Evolutionary conservation across 1,140 invertebrate genomes (phyloP), one percentile per base, ranked within the genome.

Genomic region (Acromyrmex echinatior): DNA sequence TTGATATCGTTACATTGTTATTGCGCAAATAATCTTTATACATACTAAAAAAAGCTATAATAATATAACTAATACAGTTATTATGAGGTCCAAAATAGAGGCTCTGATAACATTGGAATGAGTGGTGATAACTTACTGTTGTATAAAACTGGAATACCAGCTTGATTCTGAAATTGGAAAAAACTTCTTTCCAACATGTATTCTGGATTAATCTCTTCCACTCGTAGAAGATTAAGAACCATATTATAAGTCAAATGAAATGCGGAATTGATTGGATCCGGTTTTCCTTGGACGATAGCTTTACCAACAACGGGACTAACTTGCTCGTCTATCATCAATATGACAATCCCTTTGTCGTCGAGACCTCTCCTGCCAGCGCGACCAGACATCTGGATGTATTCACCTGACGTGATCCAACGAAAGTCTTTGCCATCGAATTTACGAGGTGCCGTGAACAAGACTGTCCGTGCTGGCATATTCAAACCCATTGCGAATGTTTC

Each of bases 171-270:
- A 93, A 99, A 99, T 94, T 99, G 99, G 95, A 98, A 99, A 95
- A 99, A 99, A 92, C 98, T 99, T 87, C 99, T 96, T 94, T 99
- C 99, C 91, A 99, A 96, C 98, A 99, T 99, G 91, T 99, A 99
- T 94, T 99, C 99, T 0, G 99, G 99, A 96, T 99, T 99, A 81
- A 99, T 99, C 96, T 99, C 99, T 96, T 99, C 99, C 7, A 99
- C 99, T 93, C 97, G 95, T 56, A 99, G 95, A 86, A 99, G 96
- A 96, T 99, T 99, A 10, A 99, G 95, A 12, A 99, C 99, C 99
- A 99, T 99, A 94, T 99, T 99, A 94, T 99, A 99, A 0, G 99
- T 99, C 66, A 99, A 96, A 95, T 99, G 99, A 95, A 99, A 99
- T 0, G 99, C 99, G 1, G 99, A 99, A 95, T 99, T 99, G 45